Percentiles rank a stretch among this genome's conserved stretches.
Evolutionary conservation across 2,797 vertebrate species (phyloP).

Genomic region (Cygnus olor): DNA sequence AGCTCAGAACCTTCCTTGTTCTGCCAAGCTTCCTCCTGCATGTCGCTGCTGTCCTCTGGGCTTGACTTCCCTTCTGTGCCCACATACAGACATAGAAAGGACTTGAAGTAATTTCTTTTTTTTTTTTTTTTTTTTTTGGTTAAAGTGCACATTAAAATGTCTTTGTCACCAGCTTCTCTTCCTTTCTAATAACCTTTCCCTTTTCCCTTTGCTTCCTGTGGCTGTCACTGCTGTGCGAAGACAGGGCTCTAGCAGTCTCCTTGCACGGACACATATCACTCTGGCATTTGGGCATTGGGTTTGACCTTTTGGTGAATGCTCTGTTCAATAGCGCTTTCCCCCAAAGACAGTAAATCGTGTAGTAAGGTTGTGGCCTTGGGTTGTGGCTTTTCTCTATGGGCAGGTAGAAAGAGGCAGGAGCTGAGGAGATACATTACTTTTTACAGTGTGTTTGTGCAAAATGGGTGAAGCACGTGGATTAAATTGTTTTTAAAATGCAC

Average conservation of each 20-base stretch:
- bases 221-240: neutral
- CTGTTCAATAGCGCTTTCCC: neutral
- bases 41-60: neutral
- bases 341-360: neutral
- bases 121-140: neutral
- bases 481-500: neutral
- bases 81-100: neutral
- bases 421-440: neutral
- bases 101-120: neutral
- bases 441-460: neutral
- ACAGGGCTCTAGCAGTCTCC: neutral
- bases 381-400: neutral
- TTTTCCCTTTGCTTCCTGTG: neutral
- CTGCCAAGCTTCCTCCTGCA: neutral
- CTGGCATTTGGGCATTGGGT: neutral
- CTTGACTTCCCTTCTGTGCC: neutral
- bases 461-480: neutral
- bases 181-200: neutral
- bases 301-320: neutral
- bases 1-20: neutral
- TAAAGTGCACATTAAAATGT: neutral
- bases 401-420: neutral
- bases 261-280: neutral
- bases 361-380: neutral
- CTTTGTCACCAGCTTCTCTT: neutral